Evolutionary conservation across 2,797 vertebrate genomes (phyloP), one percentile per base, ranked within the genome.

Genomic region (Staurois parvus): DNA sequence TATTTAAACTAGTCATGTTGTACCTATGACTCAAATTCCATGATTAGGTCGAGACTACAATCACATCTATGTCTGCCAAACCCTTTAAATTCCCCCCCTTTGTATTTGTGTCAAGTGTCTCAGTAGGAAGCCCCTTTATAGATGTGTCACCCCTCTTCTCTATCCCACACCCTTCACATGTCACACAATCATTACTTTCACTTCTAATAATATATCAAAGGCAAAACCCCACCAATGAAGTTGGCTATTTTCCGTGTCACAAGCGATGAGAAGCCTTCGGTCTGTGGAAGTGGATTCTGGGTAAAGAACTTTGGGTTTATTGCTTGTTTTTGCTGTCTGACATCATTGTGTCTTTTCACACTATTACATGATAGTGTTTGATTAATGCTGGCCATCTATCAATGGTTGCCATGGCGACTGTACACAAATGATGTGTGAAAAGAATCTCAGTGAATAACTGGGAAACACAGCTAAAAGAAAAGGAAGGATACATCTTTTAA

Each of bases 341-440:
- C 79, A 72, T 66, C 69, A 70, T 72, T 76, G 79, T 82, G 45
- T 30, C 66, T 67, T 70, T 86, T 86, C 79, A 82, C 52, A 40
- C 67, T 76, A 77, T 72, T 64, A 66, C 73, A 59, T 86, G 74
- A 86, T 89, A 32, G 56, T 80, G 87, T 56, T 87, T 88, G 89
- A 84, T 88, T 85, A 87, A 88, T 77, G 83, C 77, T 90, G 90
- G 81, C 89, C 86, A 89, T 89, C 82, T 89, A 67, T 81, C 81
- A 76, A 29, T 19, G 0, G 45, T 91, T 92, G 84, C 89, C 88
- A 91, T 88, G 88, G 92, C 69, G 87, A 89, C 83, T 85, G 84
- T 89, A 94, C 92, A 93, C 90, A 93, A 89, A 89, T 59, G 40
- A 88, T 78, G 83, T 89, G 37, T 76, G 32, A 88, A 88, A 85